Conservation (phyloP, 2,888 invertebrate genomes). For the Nezara viridula region DNA sequence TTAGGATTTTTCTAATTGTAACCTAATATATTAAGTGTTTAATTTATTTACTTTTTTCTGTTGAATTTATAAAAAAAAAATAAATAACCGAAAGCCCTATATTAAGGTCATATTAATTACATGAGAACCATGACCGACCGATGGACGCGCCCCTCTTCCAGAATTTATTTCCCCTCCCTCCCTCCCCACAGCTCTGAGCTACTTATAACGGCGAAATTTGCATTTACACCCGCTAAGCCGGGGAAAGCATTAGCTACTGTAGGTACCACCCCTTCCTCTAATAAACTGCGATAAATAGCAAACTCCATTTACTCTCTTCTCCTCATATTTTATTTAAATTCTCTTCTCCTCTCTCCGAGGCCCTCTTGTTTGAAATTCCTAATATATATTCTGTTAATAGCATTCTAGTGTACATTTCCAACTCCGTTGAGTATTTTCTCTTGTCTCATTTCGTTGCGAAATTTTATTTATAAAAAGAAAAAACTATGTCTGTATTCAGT, state of each 20-base stretch:
- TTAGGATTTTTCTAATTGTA: no score
- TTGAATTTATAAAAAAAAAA: no score
- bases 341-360: background rate
- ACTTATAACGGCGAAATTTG: slow-evolving; percentile 36
- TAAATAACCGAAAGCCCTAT: background rate
- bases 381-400: slow-evolving; percentile 37
- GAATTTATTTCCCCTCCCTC: background rate
- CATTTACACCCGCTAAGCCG: slow-evolving; percentile 33
- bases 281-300: slow-evolving; percentile 27
- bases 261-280: background rate
- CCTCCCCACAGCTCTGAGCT: background rate
- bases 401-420: slow-evolving; percentile 40
- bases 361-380: slow-evolving; percentile 9
- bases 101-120: background rate
- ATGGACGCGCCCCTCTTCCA: background rate
- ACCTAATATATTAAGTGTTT: no score
- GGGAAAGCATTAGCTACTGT: slow-evolving; percentile 15
- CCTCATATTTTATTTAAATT: slow-evolving; percentile 39
- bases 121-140: background rate
- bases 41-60: no score
- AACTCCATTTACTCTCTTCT: slow-evolving; percentile 23
- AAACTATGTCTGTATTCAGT: background rate
- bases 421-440: background rate
- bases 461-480: background rate
- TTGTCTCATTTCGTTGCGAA: background rate